phyloP scores from a whole-genome alignment of 2,797 vertebrate genomes.

The Gephyroberyx darwinii region DNA sequence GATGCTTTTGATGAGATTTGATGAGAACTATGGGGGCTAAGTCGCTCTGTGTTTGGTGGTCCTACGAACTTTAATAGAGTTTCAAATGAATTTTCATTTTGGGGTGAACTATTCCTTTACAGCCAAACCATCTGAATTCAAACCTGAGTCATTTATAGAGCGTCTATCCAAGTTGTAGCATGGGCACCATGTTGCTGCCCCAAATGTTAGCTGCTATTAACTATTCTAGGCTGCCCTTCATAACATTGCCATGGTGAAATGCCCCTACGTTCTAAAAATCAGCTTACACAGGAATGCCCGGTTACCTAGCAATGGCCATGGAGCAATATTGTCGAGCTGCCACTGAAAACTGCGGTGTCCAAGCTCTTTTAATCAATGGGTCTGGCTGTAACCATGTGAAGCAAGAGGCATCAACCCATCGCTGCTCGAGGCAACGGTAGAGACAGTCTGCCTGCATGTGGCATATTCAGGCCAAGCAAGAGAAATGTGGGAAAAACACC shows the following conservation, averaged over 20 bases:
- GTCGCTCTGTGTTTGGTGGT: no score
- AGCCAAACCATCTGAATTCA: conserved; percentile 12
- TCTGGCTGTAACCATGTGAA: conserved; percentile 28
- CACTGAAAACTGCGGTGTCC: conserved; percentile 60
- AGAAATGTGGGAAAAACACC: conserved; percentile 66
- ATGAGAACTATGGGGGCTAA: no score
- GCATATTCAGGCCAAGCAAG: conserved; percentile 69
- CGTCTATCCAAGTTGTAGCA: not conserved
- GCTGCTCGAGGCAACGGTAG: conserved; percentile 29
- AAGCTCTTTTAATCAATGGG: conserved; percentile 48
- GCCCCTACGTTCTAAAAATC: conserved; percentile 30
- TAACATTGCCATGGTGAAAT: conserved; percentile 38
- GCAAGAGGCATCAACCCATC: not conserved
- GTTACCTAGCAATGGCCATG: conserved; percentile 26
- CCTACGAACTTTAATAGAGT: no score
- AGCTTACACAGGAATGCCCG: conserved; percentile 14
- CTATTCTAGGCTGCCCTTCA: not conserved
- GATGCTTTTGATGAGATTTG: no score
- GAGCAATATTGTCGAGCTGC: conserved; percentile 55
- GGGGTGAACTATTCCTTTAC: not conserved
- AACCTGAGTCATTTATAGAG: conserved; percentile 21
- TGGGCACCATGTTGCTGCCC: no score
- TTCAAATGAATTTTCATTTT: conserved; percentile 2
- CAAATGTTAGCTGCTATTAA: no score
- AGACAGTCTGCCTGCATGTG: conserved; percentile 71